phyloP scores from a whole-genome alignment of 2,888 invertebrate genomes.

The Drosophila antonietae region DNA sequence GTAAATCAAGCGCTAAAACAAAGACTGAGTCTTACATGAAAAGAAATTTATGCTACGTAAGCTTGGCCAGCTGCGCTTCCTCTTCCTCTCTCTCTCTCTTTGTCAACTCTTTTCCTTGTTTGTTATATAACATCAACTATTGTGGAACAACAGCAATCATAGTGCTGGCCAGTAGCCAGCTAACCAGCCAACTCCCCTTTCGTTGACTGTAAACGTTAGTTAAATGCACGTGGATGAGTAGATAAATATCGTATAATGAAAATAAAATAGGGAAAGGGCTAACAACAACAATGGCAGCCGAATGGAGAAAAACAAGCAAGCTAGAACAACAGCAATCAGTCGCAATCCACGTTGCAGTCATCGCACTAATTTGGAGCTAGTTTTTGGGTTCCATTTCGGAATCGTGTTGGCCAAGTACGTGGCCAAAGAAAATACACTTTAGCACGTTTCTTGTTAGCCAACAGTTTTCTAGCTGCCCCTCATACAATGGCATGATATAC shows the following conservation, averaged over 20 bases:
- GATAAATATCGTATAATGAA: slow-evolving; percentile 81
- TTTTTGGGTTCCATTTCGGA: slow-evolving; percentile 58
- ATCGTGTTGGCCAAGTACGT: slow-evolving; percentile 57
- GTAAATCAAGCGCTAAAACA: slow-evolving; percentile 54
- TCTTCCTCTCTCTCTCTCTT: neutral
- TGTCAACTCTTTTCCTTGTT: slow-evolving; percentile 29
- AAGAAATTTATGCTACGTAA: neutral
- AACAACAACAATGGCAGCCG: slow-evolving; percentile 33
- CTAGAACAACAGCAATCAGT: slow-evolving; percentile 67
- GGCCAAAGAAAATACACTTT: slow-evolving; percentile 79
- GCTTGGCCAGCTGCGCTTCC: neutral
- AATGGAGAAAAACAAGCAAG: slow-evolving; percentile 16
- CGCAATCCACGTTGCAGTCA: slow-evolving; percentile 65
- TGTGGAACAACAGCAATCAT: slow-evolving; percentile 61
- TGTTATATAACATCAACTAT: slow-evolving; percentile 66
- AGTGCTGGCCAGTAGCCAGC: slow-evolving; percentile 14
- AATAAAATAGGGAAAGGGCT: slow-evolving; percentile 68
- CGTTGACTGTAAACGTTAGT: slow-evolving; percentile 70
- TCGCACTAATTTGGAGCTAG: slow-evolving; percentile 72
- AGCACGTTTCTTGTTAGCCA: slow-evolving; percentile 79
- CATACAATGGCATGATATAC: slow-evolving; percentile 55
- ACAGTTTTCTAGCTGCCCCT: slow-evolving; percentile 53
- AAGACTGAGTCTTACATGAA: neutral
- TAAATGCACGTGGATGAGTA: slow-evolving; percentile 83
- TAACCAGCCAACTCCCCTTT: slow-evolving; percentile 18